Evolutionary conservation across 2,888 invertebrate genomes (phyloP), one percentile per base, ranked within the genome.

Genomic region (Rhodophaea formosa): DNA sequence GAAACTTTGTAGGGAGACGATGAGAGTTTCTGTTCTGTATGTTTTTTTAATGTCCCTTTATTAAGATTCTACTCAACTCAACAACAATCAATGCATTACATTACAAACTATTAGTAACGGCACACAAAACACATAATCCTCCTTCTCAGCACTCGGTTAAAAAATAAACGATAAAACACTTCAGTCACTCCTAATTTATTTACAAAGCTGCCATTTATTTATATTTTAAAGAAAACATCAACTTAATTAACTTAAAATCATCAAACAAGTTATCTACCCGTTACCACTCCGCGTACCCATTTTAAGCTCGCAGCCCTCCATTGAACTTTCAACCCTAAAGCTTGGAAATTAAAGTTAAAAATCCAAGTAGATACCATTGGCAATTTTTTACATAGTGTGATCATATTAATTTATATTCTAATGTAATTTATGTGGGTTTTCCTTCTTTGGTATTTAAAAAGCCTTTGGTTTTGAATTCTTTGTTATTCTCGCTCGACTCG

Each of bases 391-490:
- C 76, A 80, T 81, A 82, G 82, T 85, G 79, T 69, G 76, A 80
- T 82, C 81, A 75, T 81, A 84, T 84, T 86, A 84, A 88, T 89
- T 88, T 88, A 86, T 86, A 88, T 88, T 89, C 81, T 83, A 88
- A 88, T 88, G 88, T 87, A 86, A 88, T 89, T 88, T 88, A 86
- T 85, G 76, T 69, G 77, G 83, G 80, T 79, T 72, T 75, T 78
- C 74, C 72, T 75, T 72, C 61, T 45, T 77, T 72, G 74, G 73
- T 74, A 72, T 77, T 77, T 74, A 76, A 73, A 74, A 76, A 77
- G 70, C 73, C 76, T 79, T 79, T 79, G 67, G 68, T 66, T 23
- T 42, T 35, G 57, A 59, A 62, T 53, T 67, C 63, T 67, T 65
- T 68, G 63, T 67, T 63, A 65, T 62, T 63, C 57, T 12, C 58